Conservation (phyloP, 1,140 invertebrate genomes). For the Idris sp. region DNA sequence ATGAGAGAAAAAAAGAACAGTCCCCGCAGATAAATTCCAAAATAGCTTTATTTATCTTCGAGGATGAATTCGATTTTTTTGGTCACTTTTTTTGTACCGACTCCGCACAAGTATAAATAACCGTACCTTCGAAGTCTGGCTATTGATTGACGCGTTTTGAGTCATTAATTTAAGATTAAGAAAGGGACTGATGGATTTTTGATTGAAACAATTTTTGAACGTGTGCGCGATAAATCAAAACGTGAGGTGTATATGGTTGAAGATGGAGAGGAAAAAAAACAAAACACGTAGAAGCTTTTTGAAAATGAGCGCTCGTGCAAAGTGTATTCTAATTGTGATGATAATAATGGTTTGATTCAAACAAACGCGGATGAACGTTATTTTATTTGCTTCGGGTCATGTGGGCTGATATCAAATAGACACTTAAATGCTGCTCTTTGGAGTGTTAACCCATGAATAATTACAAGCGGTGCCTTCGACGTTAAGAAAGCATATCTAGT, state of each 20-base stretch:
- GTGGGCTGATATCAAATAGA: slow-evolving; percentile 27
- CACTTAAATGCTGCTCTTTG: slow-evolving; percentile 53
- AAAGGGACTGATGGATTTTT: slow-evolving; percentile 54
- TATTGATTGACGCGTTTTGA: slow-evolving; percentile 53
- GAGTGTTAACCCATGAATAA: slow-evolving; percentile 67
- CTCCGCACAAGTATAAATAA: slow-evolving; percentile 36
- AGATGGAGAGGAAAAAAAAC: no score
- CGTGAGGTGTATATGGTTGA: slow-evolving; percentile 3
- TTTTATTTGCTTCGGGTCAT: slow-evolving; percentile 40
- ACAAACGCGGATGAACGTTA: slow-evolving; percentile 31
- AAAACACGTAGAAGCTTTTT: slow-evolving; percentile 19
- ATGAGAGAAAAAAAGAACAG: slow-evolving; percentile 53
- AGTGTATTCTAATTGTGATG: slow-evolving; percentile 43
- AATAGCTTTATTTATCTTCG: slow-evolving; percentile 29
- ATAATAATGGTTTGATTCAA: slow-evolving; percentile 35
- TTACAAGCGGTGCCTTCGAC: slow-evolving; percentile 64
- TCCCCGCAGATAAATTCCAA: slow-evolving; percentile 37
- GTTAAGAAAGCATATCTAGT: no score
- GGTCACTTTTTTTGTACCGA: slow-evolving; percentile 28
- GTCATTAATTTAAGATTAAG: slow-evolving; percentile 59
- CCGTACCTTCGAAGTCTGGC: slow-evolving; percentile 25
- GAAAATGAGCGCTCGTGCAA: slow-evolving; percentile 15
- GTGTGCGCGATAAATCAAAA: slow-evolving; percentile 46
- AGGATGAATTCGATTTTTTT: slow-evolving; percentile 36
- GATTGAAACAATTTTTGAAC: slow-evolving; percentile 55